These are phyloP conservation scores for Chloroceryle amazona DNA, from an alignment of 2,797 vertebrate species.

Conservation along the genomic window DNA sequence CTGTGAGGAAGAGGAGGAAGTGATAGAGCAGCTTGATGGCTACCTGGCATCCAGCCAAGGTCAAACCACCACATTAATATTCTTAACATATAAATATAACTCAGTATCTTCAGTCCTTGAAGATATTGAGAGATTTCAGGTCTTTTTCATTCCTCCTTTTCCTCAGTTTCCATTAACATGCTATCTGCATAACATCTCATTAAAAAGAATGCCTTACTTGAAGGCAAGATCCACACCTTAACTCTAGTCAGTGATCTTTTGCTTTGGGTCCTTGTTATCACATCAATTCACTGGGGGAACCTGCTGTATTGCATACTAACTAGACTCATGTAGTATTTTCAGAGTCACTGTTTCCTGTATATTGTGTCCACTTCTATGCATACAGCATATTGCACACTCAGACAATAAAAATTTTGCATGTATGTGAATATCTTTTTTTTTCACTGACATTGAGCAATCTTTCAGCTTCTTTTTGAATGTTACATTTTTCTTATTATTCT, in stretches of 20 bases:
- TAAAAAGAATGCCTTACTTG: not conserved
- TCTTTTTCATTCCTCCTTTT: not conserved
- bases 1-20: too few species aligned
- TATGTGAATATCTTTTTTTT: not conserved
- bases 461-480: not conserved
- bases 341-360: not conserved
- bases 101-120: not conserved
- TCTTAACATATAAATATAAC: not conserved
- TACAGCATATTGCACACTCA: not conserved
- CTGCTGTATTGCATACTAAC: not conserved
- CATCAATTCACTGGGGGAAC: not conserved
- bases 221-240: not conserved
- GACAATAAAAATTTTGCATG: not conserved
- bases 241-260: not conserved
- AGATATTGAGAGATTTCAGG: not conserved
- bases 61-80: too few species aligned
- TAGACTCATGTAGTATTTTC: not conserved
- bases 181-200: not conserved
- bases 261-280: not conserved
- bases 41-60: too few species aligned
- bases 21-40: too few species aligned
- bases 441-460: not conserved
- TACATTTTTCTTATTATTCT: not conserved
- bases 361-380: rapidly evolving
- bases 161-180: not conserved